Percentiles rank a stretch among this genome's conserved stretches.
Conservation (phyloP, 2,888 invertebrate species). For the Oasisia sp. region DNA sequence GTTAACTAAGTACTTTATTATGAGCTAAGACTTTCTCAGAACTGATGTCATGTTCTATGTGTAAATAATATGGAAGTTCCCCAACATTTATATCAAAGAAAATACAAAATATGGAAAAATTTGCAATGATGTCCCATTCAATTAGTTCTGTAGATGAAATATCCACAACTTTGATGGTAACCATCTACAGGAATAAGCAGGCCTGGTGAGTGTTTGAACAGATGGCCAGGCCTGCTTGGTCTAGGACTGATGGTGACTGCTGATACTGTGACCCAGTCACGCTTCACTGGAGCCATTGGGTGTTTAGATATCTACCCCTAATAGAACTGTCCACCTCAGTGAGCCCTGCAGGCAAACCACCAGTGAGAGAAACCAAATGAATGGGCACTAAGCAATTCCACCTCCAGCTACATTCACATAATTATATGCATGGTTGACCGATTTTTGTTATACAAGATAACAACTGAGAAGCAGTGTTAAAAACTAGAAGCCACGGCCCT, state of each 20-base stretch:
- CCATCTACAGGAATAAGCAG: not conserved
- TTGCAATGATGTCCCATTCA: not conserved
- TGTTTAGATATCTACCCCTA: not conserved
- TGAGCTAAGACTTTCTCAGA: not conserved
- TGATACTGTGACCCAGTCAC: not conserved
- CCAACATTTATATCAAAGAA: not conserved
- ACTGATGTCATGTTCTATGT: not conserved
- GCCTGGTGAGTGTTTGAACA: not conserved
- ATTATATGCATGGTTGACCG: not conserved
- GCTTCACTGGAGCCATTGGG: not conserved
- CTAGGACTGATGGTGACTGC: not conserved
- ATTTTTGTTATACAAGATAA: not conserved
- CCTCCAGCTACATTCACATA: not conserved
- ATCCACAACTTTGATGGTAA: not conserved
- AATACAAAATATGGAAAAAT: not conserved
- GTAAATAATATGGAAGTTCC: not conserved
- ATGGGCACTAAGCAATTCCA: not conserved
- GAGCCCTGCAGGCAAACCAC: not conserved
- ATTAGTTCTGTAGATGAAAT: not conserved
- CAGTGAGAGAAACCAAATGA: not conserved
- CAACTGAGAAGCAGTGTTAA: not conserved
- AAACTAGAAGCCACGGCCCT: not conserved
- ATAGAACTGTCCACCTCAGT: not conserved
- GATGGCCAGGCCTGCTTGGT: not conserved
- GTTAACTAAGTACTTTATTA: not conserved